Conservation (phyloP, 2,888 invertebrate genomes). For the Anodontia alba region DNA sequence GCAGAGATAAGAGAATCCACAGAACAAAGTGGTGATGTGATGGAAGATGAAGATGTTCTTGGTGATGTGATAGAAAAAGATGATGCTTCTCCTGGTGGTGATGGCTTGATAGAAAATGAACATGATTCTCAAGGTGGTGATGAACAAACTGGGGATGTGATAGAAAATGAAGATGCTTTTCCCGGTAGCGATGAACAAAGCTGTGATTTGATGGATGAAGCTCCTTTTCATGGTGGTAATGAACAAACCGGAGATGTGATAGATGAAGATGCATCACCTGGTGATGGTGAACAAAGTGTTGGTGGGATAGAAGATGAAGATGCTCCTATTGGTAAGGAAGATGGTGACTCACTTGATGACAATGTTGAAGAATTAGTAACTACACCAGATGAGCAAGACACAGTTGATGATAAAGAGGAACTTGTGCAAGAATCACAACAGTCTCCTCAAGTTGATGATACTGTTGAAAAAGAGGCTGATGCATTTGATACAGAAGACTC, state of each 20-base stretch:
- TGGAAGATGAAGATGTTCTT: conserved; percentile 8
- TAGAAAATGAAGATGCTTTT: neutral
- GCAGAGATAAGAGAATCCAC: neutral
- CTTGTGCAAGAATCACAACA: neutral
- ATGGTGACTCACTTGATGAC: neutral
- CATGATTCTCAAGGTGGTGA: neutral
- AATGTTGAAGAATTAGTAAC: neutral
- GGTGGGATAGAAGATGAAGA: neutral
- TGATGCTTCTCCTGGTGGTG: neutral
- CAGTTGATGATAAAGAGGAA: neutral
- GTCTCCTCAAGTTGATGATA: neutral
- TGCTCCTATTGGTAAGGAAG: neutral
- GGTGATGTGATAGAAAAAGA: neutral
- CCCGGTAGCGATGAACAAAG: neutral
- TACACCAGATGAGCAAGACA: neutral
- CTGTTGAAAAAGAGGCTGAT: neutral
- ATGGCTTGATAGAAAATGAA: neutral
- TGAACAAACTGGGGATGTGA: conserved; percentile 1
- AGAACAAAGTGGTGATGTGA: neutral
- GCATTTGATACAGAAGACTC: neutral
- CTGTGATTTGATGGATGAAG: conserved; percentile 15
- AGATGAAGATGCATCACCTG: conserved; percentile 7
- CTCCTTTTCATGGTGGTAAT: too few species aligned
- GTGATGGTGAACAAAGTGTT: neutral
- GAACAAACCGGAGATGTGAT: neutral